A percentile compares a stretch with the other conserved stretches of the same genome.
These are phyloP conservation scores for Pipra filicauda DNA, from an alignment of 2,113 vertebrate species.

Conservation along the genomic window DNA sequence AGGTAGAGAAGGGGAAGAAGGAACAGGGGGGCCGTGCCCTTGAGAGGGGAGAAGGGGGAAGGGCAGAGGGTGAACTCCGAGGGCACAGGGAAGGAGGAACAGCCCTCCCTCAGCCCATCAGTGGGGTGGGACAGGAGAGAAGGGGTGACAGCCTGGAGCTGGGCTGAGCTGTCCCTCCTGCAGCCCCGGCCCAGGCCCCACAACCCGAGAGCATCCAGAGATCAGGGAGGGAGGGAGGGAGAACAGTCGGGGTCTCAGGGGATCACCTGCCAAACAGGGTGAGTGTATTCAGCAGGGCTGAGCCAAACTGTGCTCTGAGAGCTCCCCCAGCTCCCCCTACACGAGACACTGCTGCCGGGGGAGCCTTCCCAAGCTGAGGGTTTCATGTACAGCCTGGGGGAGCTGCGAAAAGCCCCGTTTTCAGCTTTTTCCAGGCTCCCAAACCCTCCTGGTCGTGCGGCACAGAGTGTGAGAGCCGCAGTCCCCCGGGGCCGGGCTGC, in stretches of 20 bases:
- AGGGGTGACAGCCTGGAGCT: accelerated
- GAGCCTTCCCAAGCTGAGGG: too few relatives aligned
- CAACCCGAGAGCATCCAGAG: background rate
- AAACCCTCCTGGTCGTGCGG: background rate
- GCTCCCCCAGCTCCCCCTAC: background rate
- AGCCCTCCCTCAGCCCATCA: background rate
- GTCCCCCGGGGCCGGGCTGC: background rate
- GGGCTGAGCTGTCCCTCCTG: background rate
- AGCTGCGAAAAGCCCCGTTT: background rate
- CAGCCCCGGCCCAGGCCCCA: background rate
- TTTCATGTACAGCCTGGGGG: background rate
- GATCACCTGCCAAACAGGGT: accelerated
- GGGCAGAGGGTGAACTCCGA: background rate
- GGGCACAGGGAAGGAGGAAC: background rate
- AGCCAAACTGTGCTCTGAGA: background rate
- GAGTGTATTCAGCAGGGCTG: background rate
- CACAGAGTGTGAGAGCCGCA: background rate
- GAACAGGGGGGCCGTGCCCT: background rate
- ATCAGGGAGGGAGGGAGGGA: background rate
- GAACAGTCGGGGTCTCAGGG: background rate
- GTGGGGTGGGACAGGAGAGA: background rate
- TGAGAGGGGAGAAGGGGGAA: background rate
- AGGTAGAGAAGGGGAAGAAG: background rate
- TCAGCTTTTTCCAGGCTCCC: background rate
- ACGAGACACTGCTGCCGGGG: background rate